Conservation (phyloP, 1,140 invertebrate genomes). For the Venturia canescens region DNA sequence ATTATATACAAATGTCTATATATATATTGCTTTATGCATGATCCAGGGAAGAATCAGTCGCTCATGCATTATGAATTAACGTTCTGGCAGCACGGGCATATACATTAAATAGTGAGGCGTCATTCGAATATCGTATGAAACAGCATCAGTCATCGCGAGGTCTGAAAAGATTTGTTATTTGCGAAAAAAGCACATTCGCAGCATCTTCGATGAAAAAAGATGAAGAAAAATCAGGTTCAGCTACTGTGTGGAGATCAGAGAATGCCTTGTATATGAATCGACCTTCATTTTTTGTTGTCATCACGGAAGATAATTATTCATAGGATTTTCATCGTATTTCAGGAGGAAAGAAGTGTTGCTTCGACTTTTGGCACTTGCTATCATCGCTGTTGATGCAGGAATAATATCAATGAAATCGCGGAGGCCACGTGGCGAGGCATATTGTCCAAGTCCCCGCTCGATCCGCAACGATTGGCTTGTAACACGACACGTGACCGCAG, state of each 20-base stretch:
- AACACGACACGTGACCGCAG: slow-evolving; percentile 72
- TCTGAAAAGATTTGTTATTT: slow-evolving; percentile 4
- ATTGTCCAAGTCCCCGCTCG: slow-evolving; percentile 64
- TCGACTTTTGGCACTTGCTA: too few relatives aligned
- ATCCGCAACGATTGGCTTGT: slow-evolving; percentile 59
- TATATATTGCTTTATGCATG: slow-evolving; percentile 15
- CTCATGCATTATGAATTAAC: slow-evolving; percentile 63
- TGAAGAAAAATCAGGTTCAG: neutral
- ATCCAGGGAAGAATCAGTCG: slow-evolving; percentile 49
- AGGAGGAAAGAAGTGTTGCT: too few relatives aligned
- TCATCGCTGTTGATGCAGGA: too few relatives aligned
- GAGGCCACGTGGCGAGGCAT: slow-evolving; percentile 71
- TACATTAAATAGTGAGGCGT: slow-evolving; percentile 30
- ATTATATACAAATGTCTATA: slow-evolving; percentile 12
- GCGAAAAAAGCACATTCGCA: too few relatives aligned
- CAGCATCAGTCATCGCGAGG: slow-evolving; percentile 23
- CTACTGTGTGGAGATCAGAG: too few relatives aligned
- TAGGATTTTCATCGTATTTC: too few relatives aligned
- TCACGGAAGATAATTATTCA: too few relatives aligned
- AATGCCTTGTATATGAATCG: too few relatives aligned
- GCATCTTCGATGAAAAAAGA: too few relatives aligned
- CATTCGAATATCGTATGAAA: slow-evolving; percentile 43
- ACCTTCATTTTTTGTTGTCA: too few relatives aligned
- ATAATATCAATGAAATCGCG: slow-evolving; percentile 32
- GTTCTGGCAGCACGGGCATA: slow-evolving; percentile 5